phyloP scores from a whole-genome alignment of 2,888 invertebrate genomes.

The Neoaliturus tenellus region DNA sequence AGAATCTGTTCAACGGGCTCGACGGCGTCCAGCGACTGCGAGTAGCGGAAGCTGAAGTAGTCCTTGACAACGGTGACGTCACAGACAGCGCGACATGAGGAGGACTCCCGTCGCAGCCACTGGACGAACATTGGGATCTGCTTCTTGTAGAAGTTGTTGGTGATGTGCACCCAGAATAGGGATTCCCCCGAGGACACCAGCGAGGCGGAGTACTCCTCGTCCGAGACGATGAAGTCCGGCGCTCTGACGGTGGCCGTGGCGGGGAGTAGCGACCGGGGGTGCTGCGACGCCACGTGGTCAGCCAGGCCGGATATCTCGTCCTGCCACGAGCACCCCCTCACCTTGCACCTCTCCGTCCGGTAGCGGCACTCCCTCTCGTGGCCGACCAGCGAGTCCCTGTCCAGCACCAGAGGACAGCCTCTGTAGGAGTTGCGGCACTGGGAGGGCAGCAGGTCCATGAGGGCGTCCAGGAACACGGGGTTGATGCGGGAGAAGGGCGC shows the following conservation, averaged over 20 bases:
- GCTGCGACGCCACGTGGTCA: neutral
- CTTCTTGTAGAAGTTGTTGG: slow-evolving; percentile 53
- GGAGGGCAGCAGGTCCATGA: slow-evolving; percentile 34
- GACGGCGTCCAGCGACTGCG: neutral
- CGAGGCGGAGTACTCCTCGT: slow-evolving; percentile 30
- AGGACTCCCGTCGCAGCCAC: neutral
- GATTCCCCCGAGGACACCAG: neutral
- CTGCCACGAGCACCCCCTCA: slow-evolving; percentile 14
- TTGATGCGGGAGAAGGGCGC: slow-evolving; percentile 45
- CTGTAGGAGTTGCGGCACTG: slow-evolving; percentile 44
- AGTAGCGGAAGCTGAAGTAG: slow-evolving; percentile 39
- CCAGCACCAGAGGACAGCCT: slow-evolving; percentile 10
- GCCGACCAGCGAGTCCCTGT: slow-evolving; percentile 4
- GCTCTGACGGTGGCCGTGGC: neutral
- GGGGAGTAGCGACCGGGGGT: neutral
- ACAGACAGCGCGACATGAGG: neutral
- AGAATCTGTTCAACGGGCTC: slow-evolving; percentile 17
- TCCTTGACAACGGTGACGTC: slow-evolving; percentile 41
- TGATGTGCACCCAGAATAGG: slow-evolving; percentile 36
- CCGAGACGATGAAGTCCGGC: slow-evolving; percentile 32
- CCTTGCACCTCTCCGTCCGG: neutral
- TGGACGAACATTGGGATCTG: slow-evolving; percentile 34
- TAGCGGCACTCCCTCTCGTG: slow-evolving; percentile 43
- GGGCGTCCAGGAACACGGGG: slow-evolving; percentile 46
- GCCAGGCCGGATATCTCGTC: slow-evolving; percentile 22